These are phyloP conservation scores for Myrmecophaga tridactyla DNA, from an alignment of 2,113 vertebrate species.

Conservation along the genomic window DNA sequence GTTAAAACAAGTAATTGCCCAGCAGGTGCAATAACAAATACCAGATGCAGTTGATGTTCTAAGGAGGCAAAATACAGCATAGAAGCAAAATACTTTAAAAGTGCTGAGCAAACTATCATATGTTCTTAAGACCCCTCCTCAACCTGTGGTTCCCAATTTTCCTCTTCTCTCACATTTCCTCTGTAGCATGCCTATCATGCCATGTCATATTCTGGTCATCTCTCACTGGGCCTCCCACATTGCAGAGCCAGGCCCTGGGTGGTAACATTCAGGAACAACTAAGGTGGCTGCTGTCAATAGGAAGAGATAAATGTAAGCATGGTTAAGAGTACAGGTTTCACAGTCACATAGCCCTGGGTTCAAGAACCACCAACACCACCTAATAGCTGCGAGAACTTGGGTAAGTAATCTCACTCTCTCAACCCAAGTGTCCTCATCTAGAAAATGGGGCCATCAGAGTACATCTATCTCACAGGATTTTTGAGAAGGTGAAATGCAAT, in stretches of 20 bases:
- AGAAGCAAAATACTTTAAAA: background rate
- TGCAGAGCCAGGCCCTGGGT: background rate
- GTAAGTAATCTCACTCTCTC: background rate
- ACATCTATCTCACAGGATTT: background rate
- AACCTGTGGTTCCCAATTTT: background rate
- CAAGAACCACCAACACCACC: background rate
- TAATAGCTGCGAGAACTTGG: background rate
- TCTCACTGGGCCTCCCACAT: background rate
- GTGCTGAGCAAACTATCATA: background rate
- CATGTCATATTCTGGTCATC: background rate
- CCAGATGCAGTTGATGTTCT: background rate
- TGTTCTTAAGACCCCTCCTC: background rate
- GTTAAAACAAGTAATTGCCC: background rate
- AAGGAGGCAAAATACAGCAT: background rate
- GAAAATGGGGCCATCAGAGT: background rate
- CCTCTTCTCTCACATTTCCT: background rate
- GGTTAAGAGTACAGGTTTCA: background rate
- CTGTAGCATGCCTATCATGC: background rate
- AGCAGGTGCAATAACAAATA: background rate
- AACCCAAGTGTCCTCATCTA: background rate
- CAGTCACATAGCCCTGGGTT: background rate
- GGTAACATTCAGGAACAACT: background rate
- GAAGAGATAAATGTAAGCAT: background rate
- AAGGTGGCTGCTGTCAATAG: background rate
- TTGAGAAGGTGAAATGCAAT: background rate